phyloP scores from a whole-genome alignment of 2,888 invertebrate genomes.

The Patella depressa region DNA sequence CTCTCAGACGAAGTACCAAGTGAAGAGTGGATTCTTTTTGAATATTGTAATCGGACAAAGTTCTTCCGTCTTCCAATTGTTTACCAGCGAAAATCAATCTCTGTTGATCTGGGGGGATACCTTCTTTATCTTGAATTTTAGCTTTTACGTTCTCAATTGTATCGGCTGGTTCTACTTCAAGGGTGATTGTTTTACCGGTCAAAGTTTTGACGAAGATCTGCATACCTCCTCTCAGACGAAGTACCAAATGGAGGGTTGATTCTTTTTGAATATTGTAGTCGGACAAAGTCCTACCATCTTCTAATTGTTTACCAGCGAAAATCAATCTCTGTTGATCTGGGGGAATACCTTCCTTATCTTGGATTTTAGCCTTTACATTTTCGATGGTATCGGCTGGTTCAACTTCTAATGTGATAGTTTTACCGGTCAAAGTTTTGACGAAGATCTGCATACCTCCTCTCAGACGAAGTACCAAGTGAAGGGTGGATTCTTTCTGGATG shows the following conservation, averaged over 20 bases:
- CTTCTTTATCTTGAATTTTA: slow-evolving; percentile 75
- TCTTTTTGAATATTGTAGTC: slow-evolving; percentile 97
- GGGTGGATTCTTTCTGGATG: slow-evolving; percentile 94
- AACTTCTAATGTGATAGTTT: slow-evolving; percentile 68
- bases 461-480: slow-evolving; percentile 90
- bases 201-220: slow-evolving; percentile 81
- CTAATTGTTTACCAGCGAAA: slow-evolving; percentile 94
- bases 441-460: slow-evolving; percentile 81
- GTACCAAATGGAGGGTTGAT: slow-evolving; percentile 90
- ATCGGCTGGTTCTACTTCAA: slow-evolving; percentile 82
- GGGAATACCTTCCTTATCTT: slow-evolving; percentile 76
- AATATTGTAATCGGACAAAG: slow-evolving; percentile 92
- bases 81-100: slow-evolving; percentile 84
- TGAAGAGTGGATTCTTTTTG: slow-evolving; percentile 96
- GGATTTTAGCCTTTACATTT: slow-evolving; percentile 83
- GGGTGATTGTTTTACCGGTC: neutral
- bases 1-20: slow-evolving; percentile 86
- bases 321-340: slow-evolving; percentile 89
- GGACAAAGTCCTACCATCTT: slow-evolving; percentile 91
- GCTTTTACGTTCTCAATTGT: slow-evolving; percentile 93
- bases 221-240: slow-evolving; percentile 84
- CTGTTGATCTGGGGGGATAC: slow-evolving; percentile 76
- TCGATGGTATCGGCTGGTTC: slow-evolving; percentile 94
- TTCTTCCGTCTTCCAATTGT: slow-evolving; percentile 94
- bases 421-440: slow-evolving; percentile 68